phyloP scores from a whole-genome alignment of 2,797 vertebrate genomes.

The Anableps anableps region DNA sequence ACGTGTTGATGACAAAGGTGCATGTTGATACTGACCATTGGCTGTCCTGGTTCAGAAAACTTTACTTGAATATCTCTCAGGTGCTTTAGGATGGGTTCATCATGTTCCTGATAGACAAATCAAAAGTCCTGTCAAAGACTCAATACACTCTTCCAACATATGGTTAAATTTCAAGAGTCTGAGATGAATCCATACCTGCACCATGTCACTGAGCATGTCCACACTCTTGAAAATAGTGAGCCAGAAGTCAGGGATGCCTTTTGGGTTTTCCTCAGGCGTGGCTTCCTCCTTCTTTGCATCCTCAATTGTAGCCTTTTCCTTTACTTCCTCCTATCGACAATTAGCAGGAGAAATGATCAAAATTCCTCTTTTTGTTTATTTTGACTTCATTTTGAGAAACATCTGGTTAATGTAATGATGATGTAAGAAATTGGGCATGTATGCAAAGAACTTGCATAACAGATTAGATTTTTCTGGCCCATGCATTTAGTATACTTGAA shows the following conservation, averaged over 20 bases:
- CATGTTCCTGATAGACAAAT: slow-evolving; percentile 85
- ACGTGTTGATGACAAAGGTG: neutral
- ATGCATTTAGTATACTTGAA: neutral
- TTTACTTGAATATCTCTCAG: slow-evolving; percentile 95
- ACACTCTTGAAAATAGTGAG: slow-evolving; percentile 96
- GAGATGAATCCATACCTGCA: slow-evolving; percentile 80
- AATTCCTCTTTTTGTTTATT: neutral
- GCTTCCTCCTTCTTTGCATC: slow-evolving; percentile 87
- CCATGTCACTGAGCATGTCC: slow-evolving; percentile 94
- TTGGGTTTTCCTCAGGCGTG: slow-evolving; percentile 82
- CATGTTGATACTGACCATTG: slow-evolving; percentile 87
- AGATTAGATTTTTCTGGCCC: neutral
- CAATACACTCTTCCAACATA: neutral
- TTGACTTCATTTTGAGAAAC: neutral
- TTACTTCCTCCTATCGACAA: slow-evolving; percentile 87
- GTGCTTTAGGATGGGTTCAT: slow-evolving; percentile 95
- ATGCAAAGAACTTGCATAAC: neutral
- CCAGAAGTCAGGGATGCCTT: slow-evolving; percentile 98
- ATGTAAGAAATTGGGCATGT: neutral
- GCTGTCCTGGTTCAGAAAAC: slow-evolving; percentile 92
- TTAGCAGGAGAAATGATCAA: slow-evolving; percentile 9
- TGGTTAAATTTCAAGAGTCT: neutral
- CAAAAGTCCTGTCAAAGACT: slow-evolving; percentile 13
- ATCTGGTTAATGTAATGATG: neutral
- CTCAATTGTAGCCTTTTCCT: slow-evolving; percentile 89